Base-by-base conservation (phyloP, 2,797 vertebrate species). In the Phrynocephalus forsythii region DNA sequence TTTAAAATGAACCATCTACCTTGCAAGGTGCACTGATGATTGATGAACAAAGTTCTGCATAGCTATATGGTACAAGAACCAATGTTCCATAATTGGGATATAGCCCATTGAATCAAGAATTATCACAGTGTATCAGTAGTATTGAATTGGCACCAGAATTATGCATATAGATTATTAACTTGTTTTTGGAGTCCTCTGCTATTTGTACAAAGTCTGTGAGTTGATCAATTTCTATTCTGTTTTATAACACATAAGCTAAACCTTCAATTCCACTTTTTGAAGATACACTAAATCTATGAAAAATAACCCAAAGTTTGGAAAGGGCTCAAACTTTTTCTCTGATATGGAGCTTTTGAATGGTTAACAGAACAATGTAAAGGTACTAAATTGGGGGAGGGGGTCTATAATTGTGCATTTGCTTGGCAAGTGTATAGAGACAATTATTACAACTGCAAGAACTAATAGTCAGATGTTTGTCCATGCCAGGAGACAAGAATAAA, bases 381-480 rank as follows among this genome's bases (percentile, higher is more conserved):
- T 13, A 48, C 86, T 83, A 91, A 92, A 89, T 48, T 33, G 33
- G 33, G 33, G 33, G 33, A 33, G 0, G 0, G 80, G 77, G 18
- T 81, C 22, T 38, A 44, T 1, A 56, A 0, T 0, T 28, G 24
- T 33, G 24, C 28, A 85, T 88, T 91, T 86, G 75, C 11, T 76
- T 89, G 10, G 44, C 88, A 30, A 6, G 22, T 75, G 71, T 11
- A 30, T 84, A 85, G 50, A 87, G 75, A 24, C 85, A 92, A 88
- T 87, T 89, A 76, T 76, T 83, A 11, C 78, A 60, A 78, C 2
- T 26, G 38, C 72, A 83, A 76, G 16, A 6, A 33, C 77, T 88
- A 87, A 90, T 87, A 86, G 93, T 87, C 84, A 93, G 77, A 44
- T 71, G 88, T 87, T 73, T 90, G 75, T 68, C 33, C 56, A 87